Conservation (phyloP, 2,888 invertebrate species). For the Papilio protenor region DNA sequence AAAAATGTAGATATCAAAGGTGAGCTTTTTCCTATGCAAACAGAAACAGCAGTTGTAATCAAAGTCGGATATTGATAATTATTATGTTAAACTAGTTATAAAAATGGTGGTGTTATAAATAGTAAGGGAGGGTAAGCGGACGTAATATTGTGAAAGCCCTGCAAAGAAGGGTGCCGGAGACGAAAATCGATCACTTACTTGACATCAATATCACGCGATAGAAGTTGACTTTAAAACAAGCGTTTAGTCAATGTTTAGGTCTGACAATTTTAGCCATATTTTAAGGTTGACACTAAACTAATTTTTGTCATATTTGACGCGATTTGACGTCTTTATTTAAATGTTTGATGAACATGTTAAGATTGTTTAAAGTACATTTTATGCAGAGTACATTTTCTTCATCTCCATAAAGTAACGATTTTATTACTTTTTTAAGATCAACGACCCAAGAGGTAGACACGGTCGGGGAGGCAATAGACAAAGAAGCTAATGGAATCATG, state of each 20-base stretch:
- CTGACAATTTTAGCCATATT: not conserved
- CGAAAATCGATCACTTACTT: slow-evolving; percentile 20
- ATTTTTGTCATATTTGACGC: not conserved
- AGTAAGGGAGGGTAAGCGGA: not conserved
- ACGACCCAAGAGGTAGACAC: slow-evolving; percentile 65
- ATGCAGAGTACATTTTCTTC: not conserved
- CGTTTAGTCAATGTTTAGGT: not conserved
- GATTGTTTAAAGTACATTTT: not conserved
- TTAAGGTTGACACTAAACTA: not conserved
- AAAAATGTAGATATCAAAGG: not conserved
- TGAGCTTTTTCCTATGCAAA: not conserved
- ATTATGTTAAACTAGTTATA: not conserved
- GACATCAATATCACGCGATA: slow-evolving; percentile 17
- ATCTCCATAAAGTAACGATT: not conserved
- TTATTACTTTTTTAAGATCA: slow-evolving; percentile 55
- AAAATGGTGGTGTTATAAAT: slow-evolving; percentile 14
- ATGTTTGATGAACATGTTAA: not conserved
- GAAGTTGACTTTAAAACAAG: not conserved
- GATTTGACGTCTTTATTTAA: not conserved
- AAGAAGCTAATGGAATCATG: slow-evolving; percentile 52
- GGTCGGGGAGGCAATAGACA: slow-evolving; percentile 59
- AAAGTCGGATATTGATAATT: slow-evolving; percentile 1
- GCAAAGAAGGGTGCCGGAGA: not conserved
- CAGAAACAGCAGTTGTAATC: not conserved
- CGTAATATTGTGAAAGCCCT: slow-evolving; percentile 21